Conservation (phyloP, 2,888 invertebrate species). For the Tetragonula carbonaria region DNA sequence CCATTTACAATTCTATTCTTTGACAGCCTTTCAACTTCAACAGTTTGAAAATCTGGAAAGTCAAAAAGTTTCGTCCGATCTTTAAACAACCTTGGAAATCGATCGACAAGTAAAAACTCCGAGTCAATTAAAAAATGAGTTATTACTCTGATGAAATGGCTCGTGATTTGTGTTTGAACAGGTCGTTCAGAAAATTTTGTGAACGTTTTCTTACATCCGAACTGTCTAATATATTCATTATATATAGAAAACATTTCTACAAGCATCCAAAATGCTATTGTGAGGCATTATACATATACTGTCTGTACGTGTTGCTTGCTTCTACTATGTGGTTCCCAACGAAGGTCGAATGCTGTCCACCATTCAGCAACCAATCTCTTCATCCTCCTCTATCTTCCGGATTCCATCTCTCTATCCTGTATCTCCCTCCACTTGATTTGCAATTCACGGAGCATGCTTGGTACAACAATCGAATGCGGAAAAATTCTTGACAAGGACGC, state of each 20-base stretch:
- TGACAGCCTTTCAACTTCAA: too few species aligned
- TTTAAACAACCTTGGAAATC: background rate
- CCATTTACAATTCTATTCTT: too few species aligned
- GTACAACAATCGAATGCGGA: slow-evolving; percentile 75
- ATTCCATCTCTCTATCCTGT: slow-evolving; percentile 27
- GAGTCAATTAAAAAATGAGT: slow-evolving; percentile 1
- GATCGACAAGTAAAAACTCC: background rate
- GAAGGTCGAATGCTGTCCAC: slow-evolving; percentile 43
- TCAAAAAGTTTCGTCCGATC: too few species aligned
- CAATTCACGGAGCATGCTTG: slow-evolving; percentile 45
- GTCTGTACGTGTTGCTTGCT: background rate
- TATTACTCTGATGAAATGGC: background rate
- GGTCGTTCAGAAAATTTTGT: background rate
- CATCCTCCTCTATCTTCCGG: slow-evolving; percentile 19
- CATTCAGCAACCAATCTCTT: slow-evolving; percentile 47
- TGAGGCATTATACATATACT: background rate
- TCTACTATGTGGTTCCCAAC: slow-evolving; percentile 6
- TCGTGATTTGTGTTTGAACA: background rate
- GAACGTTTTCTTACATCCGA: background rate
- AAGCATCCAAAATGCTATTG: background rate
- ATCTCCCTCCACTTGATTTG: slow-evolving; percentile 4
- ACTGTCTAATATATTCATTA: background rate
- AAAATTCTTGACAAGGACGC: slow-evolving; percentile 80
- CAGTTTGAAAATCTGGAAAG: background rate
- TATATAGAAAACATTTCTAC: background rate